phyloP scores from a whole-genome alignment of 2,797 vertebrate species.

The Malurus leucopterus region DNA sequence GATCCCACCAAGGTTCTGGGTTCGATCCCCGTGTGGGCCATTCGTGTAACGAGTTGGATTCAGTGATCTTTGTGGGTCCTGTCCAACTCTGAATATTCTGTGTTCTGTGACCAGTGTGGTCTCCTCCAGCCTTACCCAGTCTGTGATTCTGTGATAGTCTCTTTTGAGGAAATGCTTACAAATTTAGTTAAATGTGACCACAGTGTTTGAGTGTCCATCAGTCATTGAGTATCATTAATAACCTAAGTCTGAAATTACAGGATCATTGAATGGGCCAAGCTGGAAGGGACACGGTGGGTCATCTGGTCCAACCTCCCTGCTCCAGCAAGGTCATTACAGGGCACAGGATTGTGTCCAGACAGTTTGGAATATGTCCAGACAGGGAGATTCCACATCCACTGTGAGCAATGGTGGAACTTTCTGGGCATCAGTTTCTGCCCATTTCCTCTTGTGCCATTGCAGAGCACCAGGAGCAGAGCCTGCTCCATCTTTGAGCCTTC shows the following conservation, averaged over 20 bases:
- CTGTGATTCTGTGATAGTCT: not conserved
- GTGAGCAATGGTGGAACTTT: not conserved
- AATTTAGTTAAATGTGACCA: accelerated
- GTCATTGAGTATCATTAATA: not conserved
- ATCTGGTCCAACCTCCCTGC: not conserved
- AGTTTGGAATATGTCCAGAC: not conserved
- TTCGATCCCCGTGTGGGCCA: not conserved
- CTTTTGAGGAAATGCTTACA: not conserved
- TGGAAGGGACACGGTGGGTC: not conserved
- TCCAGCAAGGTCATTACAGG: not conserved
- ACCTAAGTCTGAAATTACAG: not conserved
- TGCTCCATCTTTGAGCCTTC: not conserved
- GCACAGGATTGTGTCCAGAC: not conserved
- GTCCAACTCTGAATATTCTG: not conserved
- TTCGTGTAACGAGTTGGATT: too few relatives aligned
- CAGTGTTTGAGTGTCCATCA: accelerated
- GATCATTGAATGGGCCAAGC: not conserved
- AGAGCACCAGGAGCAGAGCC: accelerated
- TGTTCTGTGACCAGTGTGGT: not conserved
- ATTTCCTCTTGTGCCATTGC: not conserved
- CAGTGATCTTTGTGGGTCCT: accelerated
- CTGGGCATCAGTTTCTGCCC: not conserved
- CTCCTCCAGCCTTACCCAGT: not conserved
- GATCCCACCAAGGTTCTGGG: accelerated
- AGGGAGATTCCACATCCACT: not conserved